Evolutionary conservation across 2,797 vertebrate species (phyloP), one percentile per base, ranked within the genome.

Genomic region (Hozukius guyotensis): DNA sequence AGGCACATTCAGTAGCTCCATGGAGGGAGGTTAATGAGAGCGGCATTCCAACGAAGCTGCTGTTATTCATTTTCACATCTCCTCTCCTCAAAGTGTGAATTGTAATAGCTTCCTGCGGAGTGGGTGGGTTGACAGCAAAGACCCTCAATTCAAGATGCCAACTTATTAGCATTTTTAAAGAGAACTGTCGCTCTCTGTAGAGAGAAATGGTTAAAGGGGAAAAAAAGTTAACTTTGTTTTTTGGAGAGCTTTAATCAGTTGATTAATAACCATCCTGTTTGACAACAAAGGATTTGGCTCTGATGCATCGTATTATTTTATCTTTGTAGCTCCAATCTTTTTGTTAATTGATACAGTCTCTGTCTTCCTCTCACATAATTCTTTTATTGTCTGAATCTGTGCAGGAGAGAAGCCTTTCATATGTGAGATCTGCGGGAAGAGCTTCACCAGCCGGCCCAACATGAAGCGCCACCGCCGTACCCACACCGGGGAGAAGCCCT

Each of bases 381-480:
- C 13, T 80, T 25, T 63, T 34, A 7, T 77, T 52, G 69, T 53
- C 12, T 83, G 24, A 24, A 14, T 82, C 20, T 86, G 8, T 84
- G 53, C 93, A 99, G 98, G 98, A 92, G 98, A 99, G 96, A 99
- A 99, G 95, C 98, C 98, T 16, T 99, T 98, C 92, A 99, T 99
- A 89, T 99, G 98, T 93, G 98, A 99, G 96, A 99, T 99, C 93
- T 99, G 98, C 18, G 98, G 98, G 80, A 99, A 99, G 91, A 99
- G 98, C 94, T 99, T 99, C 96, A 99, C 98, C 95, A 99, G 98
- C 91, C 97, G 98, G 71, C 98, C 98, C 83, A 99, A 99, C 94
- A 99, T 99, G 98, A 99, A 99, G 93, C 96, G 98, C 18, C 98
- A 99, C 86, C 97, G 98, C 20, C 94, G 98, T 82, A 99, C 98